Base-by-base conservation (phyloP, 1,140 invertebrate genomes). In the Chelonus insularis region DNA sequence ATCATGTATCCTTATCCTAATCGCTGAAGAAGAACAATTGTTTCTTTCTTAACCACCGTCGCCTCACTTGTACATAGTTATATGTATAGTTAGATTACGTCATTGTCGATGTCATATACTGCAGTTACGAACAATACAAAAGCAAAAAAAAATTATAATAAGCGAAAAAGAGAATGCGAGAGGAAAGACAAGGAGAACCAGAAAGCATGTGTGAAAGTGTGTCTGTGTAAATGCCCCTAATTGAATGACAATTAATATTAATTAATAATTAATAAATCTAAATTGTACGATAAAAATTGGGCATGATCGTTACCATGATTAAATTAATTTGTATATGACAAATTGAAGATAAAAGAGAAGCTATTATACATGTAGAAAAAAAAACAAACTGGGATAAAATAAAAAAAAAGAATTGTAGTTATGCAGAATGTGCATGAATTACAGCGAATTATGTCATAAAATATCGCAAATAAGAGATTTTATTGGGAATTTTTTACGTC, bases 31-130 rank as follows among this genome's bases (percentile, higher is more conserved):
- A 29, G 58, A 21, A 57, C 52, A 58, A 43, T 4, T 32, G 39
- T 41, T 23, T 63, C 57, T 60, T 67, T 66, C 65, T 65, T 59
- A 64, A 63, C 64, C 69, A 65, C 63, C 59, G 29, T 52, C 59
- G 67, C 63, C 64, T 60, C 68, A 73, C 70, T 75, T 81, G 78
- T 81, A 81, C 70, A 81, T 80, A 81, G 76, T 78, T 61, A 55
- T 80, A 81, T 81, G 76, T 79, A 79, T 81, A 81, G 76, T 75
- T 80, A 79, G 76, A 78, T 79, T 77, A 50, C 62, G 59, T 62
- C 57, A 73, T 64, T 69, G 67, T 63, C 64, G 57, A 63, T 39
- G 41, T 60, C 59, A 67, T 67, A 62, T 68, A 69, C 60, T 64
- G 65, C 70, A 67, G 51, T 70, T 66, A 70, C 64, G 66, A 66